A percentile compares a stretch with the other conserved stretches of the same genome.
These are phyloP conservation scores for Chrysolina haemoptera DNA, from an alignment of 2,888 invertebrate species.

Conservation along the genomic window DNA sequence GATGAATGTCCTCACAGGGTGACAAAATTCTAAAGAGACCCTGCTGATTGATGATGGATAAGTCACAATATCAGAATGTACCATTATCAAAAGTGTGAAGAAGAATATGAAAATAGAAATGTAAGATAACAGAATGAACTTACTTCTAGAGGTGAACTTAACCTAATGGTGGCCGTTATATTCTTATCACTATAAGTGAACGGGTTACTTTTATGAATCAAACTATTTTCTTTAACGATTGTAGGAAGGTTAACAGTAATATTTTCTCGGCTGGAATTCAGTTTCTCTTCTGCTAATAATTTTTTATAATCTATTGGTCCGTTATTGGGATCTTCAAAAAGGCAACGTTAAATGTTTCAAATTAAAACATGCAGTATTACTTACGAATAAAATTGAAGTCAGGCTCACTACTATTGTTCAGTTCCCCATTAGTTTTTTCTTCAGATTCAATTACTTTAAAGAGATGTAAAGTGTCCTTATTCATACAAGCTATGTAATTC, in stretches of 20 bases:
- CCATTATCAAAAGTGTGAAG: too few species aligned
- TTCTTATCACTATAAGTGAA: constrained; percentile 69
- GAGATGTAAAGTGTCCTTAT: constrained; percentile 76
- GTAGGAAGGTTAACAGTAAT: constrained; percentile 68
- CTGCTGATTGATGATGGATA: too few species aligned
- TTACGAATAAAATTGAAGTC: constrained; percentile 63
- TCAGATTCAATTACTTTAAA: constrained; percentile 70
- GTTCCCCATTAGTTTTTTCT: constrained; percentile 44
- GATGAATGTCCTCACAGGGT: too few species aligned
- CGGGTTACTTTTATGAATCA: constrained; percentile 68
- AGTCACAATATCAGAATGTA: too few species aligned
- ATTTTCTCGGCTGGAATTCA: constrained; percentile 60
- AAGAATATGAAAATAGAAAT: too few species aligned
- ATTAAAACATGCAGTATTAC: constrained; percentile 40
- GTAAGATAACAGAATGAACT: constrained; percentile 29
- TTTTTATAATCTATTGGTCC: constrained; percentile 65
- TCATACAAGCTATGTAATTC: constrained; percentile 78
- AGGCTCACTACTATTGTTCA: constrained; percentile 49
- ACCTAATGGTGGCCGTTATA: constrained; percentile 69
- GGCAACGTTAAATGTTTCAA: neutral
- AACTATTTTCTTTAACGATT: constrained; percentile 67
- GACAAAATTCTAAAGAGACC: too few species aligned
- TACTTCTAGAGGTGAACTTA: constrained; percentile 57
- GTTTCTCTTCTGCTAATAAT: constrained; percentile 61
- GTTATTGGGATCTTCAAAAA: constrained; percentile 49